Conservation (phyloP, 2,888 invertebrate species). For the Hoplodrina blanda region DNA sequence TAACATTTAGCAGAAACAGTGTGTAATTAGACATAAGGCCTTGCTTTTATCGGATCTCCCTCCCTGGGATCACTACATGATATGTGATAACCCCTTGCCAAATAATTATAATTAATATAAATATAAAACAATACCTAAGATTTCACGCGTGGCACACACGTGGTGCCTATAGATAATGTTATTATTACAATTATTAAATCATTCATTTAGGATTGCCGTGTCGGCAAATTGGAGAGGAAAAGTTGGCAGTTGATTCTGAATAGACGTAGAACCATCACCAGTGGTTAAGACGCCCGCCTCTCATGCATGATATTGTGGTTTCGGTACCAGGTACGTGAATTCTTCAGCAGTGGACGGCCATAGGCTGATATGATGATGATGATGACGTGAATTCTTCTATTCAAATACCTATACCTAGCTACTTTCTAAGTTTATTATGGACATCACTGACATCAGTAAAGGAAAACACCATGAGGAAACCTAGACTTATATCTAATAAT, state of each 20-base stretch:
- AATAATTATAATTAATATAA: conserved; percentile 31
- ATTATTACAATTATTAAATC: not conserved
- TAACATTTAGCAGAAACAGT: not conserved
- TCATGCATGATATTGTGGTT: too few relatives aligned
- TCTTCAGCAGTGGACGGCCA: too few relatives aligned
- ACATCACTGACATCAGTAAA: too few relatives aligned
- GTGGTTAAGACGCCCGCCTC: too few relatives aligned
- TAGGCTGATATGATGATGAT: too few relatives aligned
- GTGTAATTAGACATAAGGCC: not conserved
- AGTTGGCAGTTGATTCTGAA: not conserved
- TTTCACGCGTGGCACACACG: conserved; percentile 37
- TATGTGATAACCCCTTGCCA: conserved; percentile 31
- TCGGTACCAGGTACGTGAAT: too few relatives aligned
- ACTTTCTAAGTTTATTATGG: too few relatives aligned
- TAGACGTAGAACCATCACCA: not conserved
- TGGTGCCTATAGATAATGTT: conserved; percentile 19
- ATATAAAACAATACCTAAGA: conserved; percentile 16
- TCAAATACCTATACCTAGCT: too few relatives aligned
- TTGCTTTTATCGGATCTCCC: conserved; percentile 3
- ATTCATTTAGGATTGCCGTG: conserved; percentile 11
- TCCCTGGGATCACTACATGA: not conserved
- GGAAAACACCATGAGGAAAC: too few relatives aligned
- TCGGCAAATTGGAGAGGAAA: not conserved
- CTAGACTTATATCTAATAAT: too few relatives aligned
- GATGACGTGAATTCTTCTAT: too few relatives aligned